Evolutionary conservation across 2,113 vertebrate species (phyloP).

Genomic region (Dasypus novemcinctus): DNA sequence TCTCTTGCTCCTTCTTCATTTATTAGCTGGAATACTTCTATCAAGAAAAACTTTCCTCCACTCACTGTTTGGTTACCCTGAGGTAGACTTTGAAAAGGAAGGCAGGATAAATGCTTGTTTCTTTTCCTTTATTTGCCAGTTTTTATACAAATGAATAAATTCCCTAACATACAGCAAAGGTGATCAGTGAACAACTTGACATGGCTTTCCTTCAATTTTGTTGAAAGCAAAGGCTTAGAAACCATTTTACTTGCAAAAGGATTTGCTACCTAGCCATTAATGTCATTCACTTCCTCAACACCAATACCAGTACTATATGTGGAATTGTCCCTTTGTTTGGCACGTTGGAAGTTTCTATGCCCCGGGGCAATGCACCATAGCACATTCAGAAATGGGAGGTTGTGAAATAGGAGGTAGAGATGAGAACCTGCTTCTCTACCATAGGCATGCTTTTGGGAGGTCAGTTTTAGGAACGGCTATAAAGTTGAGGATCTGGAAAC

Average conservation of each 20-base stretch:
- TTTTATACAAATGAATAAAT: constrained; percentile 12
- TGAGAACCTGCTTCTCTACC: not conserved
- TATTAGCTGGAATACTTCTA: not conserved
- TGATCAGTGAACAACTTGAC: not conserved
- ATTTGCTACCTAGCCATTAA: not conserved
- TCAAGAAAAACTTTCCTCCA: not conserved
- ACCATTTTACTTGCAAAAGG: not conserved
- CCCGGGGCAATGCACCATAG: not conserved
- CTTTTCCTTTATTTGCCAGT: not conserved
- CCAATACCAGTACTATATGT: not conserved
- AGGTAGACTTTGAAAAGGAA: not conserved
- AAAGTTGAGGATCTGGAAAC: not conserved
- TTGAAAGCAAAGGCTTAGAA: not conserved
- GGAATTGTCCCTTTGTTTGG: not conserved
- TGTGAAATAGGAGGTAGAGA: not conserved
- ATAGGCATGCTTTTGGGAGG: not conserved
- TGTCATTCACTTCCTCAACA: not conserved
- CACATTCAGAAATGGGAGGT: not conserved
- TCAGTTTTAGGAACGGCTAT: not conserved
- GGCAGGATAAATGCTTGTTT: constrained; percentile 12
- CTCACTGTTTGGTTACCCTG: not conserved
- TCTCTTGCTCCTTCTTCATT: not conserved
- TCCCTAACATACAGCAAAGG: not conserved
- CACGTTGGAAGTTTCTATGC: not conserved
- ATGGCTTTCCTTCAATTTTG: not conserved